phyloP scores from a whole-genome alignment of 2,797 vertebrate species.

The Rhinatrema bivittatum region DNA sequence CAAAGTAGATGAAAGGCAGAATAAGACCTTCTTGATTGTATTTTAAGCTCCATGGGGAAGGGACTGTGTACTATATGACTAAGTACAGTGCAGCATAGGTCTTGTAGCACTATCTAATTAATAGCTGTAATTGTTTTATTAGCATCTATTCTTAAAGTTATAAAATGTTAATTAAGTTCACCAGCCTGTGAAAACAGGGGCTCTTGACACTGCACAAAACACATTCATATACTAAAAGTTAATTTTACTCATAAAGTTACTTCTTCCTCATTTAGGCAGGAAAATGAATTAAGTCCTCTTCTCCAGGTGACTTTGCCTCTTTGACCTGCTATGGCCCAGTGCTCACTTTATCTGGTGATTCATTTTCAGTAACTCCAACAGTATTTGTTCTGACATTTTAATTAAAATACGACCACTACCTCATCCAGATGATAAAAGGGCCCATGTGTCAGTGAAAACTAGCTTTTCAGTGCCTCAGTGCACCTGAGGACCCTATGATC shows the following conservation, averaged over 20 bases:
- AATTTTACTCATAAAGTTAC: constrained; percentile 50
- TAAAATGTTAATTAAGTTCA: constrained; percentile 49
- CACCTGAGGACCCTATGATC: constrained; percentile 59
- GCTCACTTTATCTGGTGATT: constrained; percentile 79
- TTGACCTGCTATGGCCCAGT: constrained; percentile 80
- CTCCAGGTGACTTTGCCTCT: constrained; percentile 76
- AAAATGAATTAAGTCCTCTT: constrained; percentile 64
- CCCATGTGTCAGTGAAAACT: too few species aligned
- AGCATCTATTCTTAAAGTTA: too few species aligned
- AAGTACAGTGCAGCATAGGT: too few species aligned
- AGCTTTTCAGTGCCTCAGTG: constrained; percentile 60
- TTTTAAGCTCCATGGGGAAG: too few species aligned
- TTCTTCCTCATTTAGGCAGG: constrained; percentile 58
- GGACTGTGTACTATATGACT: too few species aligned
- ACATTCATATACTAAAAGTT: constrained; percentile 53
- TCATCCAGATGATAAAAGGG: constrained; percentile 80
- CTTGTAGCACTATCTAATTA: too few species aligned
- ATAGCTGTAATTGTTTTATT: too few species aligned
- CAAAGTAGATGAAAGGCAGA: too few species aligned
- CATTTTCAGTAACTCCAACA: constrained; percentile 80
- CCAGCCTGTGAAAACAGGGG: constrained; percentile 37
- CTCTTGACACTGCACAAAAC: constrained; percentile 37
- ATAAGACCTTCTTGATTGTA: too few species aligned
- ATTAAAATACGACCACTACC: constrained; percentile 84
- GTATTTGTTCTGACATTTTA: constrained; percentile 90